Percentiles rank a stretch among this genome's conserved stretches.
phyloP scores from a whole-genome alignment of 2,888 invertebrate genomes.

The Campoletis raptor region DNA sequence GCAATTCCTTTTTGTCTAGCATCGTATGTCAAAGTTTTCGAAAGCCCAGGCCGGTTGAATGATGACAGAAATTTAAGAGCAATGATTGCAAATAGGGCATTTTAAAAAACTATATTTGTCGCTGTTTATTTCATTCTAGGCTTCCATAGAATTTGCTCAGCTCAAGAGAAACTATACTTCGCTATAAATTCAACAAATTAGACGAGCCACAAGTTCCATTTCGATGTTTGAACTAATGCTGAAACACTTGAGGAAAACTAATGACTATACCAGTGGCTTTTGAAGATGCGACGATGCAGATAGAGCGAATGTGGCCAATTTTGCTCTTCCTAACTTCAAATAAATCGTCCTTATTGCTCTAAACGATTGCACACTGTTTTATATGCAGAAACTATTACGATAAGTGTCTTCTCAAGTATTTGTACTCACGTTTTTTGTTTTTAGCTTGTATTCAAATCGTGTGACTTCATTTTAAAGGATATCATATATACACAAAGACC shows the following conservation, averaged over 20 bases:
- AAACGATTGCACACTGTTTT: constrained; percentile 8
- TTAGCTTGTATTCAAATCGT: background rate
- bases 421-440: background rate
- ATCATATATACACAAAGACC: background rate
- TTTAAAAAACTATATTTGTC: background rate
- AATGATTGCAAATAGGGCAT: background rate
- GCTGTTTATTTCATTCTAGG: background rate
- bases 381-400: background rate
- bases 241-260: constrained; percentile 21
- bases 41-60: background rate
- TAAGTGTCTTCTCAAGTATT: background rate
- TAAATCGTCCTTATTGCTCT: constrained; percentile 50
- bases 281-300: constrained; percentile 31
- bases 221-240: constrained; percentile 28
- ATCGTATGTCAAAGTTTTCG: background rate
- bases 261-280: constrained; percentile 16
- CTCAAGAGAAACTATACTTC: background rate
- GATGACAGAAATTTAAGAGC: background rate
- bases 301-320: constrained; percentile 24
- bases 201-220: background rate
- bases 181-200: background rate
- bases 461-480: constrained; percentile 14
- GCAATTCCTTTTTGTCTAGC: background rate
- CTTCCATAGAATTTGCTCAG: background rate
- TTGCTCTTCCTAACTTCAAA: constrained; percentile 11